phyloP scores from a whole-genome alignment of 2,797 vertebrate species.

The Hylomyscus alleni region DNA sequence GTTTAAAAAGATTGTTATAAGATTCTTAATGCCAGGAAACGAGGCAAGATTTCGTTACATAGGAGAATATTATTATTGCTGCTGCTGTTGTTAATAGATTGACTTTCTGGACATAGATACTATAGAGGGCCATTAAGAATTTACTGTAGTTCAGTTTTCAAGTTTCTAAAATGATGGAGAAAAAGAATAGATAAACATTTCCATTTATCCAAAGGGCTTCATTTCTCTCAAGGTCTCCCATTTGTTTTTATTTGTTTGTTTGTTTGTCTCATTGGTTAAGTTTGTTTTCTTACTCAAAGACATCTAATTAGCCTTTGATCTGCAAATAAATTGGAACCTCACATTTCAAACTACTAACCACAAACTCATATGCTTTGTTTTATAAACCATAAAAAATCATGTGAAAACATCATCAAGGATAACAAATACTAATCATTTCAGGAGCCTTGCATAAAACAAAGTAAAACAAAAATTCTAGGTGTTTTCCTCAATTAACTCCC shows the following conservation, averaged over 20 bases:
- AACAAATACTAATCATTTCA: neutral
- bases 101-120: neutral
- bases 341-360: neutral
- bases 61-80: neutral
- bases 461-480: neutral
- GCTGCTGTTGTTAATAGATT: neutral
- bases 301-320: conserved; percentile 45
- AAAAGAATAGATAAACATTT: neutral
- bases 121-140: neutral
- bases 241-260: neutral
- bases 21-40: neutral
- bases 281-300: neutral
- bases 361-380: neutral
- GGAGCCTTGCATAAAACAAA: neutral
- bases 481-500: neutral
- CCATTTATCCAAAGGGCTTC: neutral
- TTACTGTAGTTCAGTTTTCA: conserved; percentile 1
- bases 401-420: neutral
- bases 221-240: neutral
- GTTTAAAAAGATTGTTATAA: neutral
- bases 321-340: conserved; percentile 38
- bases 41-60: neutral
- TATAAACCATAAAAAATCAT: neutral
- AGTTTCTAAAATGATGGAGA: neutral
- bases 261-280: neutral